A percentile compares a stretch with the other conserved stretches of the same genome.
Conservation (phyloP, 1,140 invertebrate genomes). For the Leptopilina clavipes region DNA sequence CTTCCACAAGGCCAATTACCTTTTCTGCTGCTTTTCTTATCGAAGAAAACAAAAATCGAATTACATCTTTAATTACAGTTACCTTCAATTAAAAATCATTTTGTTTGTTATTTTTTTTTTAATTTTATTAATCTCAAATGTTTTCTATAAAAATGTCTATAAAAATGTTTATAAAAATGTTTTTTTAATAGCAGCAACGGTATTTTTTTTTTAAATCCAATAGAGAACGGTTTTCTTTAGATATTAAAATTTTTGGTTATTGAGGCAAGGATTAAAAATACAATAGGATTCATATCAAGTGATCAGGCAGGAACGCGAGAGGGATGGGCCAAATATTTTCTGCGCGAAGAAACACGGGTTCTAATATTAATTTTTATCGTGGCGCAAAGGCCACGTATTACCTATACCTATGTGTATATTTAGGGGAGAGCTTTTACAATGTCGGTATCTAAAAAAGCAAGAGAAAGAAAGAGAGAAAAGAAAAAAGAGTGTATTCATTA, state of each 20-base stretch:
- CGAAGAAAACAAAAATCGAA: too few species aligned
- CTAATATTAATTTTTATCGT: conserved; percentile 74
- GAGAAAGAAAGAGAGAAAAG: conserved; percentile 54
- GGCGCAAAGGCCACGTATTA: conserved; percentile 60
- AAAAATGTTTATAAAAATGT: too few species aligned
- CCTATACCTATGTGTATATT: conserved; percentile 48
- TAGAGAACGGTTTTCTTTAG: too few species aligned
- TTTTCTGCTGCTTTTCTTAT: too few species aligned
- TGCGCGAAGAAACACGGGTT: conserved; percentile 70
- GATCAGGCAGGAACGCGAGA: conserved; percentile 40
- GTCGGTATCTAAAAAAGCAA: conserved; percentile 49
- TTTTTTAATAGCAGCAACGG: too few species aligned
- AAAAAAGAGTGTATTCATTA: conserved; percentile 68
- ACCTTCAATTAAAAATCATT: too few species aligned
- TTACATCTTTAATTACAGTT: too few species aligned
- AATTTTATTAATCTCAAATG: too few species aligned
- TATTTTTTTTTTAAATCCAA: too few species aligned
- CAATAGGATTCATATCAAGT: conserved; percentile 36
- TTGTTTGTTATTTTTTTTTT: too few species aligned
- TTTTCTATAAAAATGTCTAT: too few species aligned
- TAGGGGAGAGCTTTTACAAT: conserved; percentile 57
- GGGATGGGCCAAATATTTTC: conserved; percentile 65
- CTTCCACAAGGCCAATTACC: conserved; percentile 60
- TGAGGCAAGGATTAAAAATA: background rate
- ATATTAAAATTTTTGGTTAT: background rate